Percentiles rank a stretch among this genome's conserved stretches.
These are phyloP conservation scores for Oreochromis grahami DNA, from an alignment of 2,797 vertebrate genomes.

Conservation along the genomic window DNA sequence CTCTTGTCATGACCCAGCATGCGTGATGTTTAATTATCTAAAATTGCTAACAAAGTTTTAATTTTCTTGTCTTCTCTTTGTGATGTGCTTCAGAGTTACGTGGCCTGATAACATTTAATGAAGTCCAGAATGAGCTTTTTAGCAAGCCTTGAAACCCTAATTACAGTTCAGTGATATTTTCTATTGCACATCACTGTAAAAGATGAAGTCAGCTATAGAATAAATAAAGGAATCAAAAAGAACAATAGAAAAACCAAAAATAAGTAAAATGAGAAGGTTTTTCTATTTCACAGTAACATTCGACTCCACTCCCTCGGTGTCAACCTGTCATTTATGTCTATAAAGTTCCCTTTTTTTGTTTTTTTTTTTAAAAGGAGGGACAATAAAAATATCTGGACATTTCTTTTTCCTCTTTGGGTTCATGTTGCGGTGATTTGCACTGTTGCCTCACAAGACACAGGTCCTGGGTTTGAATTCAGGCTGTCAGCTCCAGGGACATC, in stretches of 20 bases:
- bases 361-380: background rate
- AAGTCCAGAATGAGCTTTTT: slow-evolving; percentile 6
- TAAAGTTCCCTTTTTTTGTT: background rate
- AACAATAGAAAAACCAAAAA: background rate
- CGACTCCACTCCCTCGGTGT: background rate
- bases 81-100: slow-evolving; percentile 15
- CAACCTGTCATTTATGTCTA: background rate
- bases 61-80: slow-evolving; percentile 37
- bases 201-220: background rate
- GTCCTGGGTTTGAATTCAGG: rapidly evolving
- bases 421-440: background rate
- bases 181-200: background rate
- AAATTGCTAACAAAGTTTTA: slow-evolving; percentile 59
- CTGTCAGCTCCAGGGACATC: background rate
- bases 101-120: slow-evolving; percentile 12
- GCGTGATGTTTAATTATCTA: slow-evolving; percentile 57
- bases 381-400: background rate
- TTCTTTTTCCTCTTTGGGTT: background rate
- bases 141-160: slow-evolving; percentile 2
- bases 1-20: slow-evolving; percentile 69
- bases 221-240: background rate
- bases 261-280: background rate
- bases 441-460: background rate
- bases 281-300: background rate
- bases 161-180: background rate